Percentiles rank a stretch among this genome's conserved stretches.
Evolutionary conservation across 2,797 vertebrate genomes (phyloP).

Genomic region (Lepilemur septentrionalis): DNA sequence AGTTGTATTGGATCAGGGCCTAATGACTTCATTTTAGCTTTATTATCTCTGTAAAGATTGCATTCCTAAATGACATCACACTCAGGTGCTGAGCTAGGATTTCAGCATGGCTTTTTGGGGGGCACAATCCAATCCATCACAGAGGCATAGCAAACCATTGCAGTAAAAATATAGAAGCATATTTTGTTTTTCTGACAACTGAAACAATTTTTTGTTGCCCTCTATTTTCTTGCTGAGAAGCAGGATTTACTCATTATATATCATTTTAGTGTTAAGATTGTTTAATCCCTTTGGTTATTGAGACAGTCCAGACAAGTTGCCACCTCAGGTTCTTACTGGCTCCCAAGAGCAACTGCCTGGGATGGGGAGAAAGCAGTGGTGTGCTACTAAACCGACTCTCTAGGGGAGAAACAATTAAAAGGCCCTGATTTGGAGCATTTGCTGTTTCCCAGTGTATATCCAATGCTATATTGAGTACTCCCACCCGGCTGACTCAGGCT

Average conservation of each 20-base stretch:
- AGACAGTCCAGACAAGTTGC: neutral
- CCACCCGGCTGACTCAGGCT: neutral
- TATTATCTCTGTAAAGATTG: neutral
- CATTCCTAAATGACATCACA: neutral
- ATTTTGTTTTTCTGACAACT: constrained; percentile 12
- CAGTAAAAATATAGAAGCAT: neutral
- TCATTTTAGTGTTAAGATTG: neutral
- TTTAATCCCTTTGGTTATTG: neutral
- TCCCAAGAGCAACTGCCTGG: neutral
- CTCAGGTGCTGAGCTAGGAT: neutral
- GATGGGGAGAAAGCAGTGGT: neutral
- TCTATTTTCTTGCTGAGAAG: neutral
- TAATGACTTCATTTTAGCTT: neutral
- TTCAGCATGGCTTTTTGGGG: neutral
- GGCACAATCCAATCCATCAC: neutral
- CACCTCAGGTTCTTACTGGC: neutral
- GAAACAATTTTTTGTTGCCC: neutral
- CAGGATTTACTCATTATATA: neutral
- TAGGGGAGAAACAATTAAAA: neutral
- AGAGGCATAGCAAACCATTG: neutral
- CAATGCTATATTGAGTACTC: neutral
- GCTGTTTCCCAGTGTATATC: neutral
- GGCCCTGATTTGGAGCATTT: neutral
- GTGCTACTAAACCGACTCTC: neutral
- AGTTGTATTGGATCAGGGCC: neutral